Evolutionary conservation across 1,140 invertebrate genomes (phyloP), one percentile per base, ranked within the genome.

Genomic region (Trichomalopsis sarcophagae): DNA sequence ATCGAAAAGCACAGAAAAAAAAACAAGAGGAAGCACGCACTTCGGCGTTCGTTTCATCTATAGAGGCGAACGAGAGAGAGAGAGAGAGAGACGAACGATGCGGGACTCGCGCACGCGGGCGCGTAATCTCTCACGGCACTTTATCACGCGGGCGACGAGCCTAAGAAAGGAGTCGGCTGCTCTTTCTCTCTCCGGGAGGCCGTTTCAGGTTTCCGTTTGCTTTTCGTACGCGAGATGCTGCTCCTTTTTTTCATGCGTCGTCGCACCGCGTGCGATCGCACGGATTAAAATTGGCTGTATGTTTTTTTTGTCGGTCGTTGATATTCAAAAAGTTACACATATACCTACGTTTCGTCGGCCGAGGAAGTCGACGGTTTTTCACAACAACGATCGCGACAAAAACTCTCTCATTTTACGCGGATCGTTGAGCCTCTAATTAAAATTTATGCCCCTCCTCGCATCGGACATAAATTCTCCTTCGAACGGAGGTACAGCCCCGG

Each of bases 201-300:
- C 74, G 74, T 27, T 78, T 77, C 82, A 47, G 62, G 23, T 84
- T 77, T 78, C 82, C 30, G 30, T 80, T 66, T 69, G 6, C 55
- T 62, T 62, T 62, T 62, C 2, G 13, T 4, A 1, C n/a, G n/a
- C n/a, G 44, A 9, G 47, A 50, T 14, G 11, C 47, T 2, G 11
- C 47, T 50, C 47, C 47, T 13, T 50, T 50, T 50, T 50, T 50
- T 50, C 47, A 14, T 14, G 11, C 66, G 66, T 33, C 33, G 33
- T 33, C 33, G 33, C 33, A 4, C 33, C 4, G 33, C 33, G 33
- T 33, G 33, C 4, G 33, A 33, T 33, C 33, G 71, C 71, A n/a
- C 36, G 62, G 71, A 82, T 82, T 47, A 80, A 80, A 69, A 69
- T 44, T 69, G 27, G 40, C 4, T 40, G 40, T 36, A 1, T 44